Evolutionary conservation across 2,888 invertebrate species (phyloP), one percentile per base, ranked within the genome.

Genomic region (Rhamphomyia laevipes): DNA sequence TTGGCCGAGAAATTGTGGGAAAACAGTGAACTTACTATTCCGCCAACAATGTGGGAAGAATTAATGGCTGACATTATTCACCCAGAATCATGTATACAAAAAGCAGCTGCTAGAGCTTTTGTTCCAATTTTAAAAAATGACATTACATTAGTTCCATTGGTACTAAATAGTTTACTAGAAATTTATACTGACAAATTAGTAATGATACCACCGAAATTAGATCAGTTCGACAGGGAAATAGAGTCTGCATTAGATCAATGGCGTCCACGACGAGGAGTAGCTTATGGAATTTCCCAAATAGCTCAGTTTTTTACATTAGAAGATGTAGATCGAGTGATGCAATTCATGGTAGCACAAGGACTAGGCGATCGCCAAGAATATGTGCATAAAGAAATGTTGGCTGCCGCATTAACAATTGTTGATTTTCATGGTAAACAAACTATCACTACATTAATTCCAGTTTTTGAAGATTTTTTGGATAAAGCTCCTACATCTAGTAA

Each of bases 381-480:
- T 37, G 92, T 93, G 17, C 79, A 93, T 48, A 85, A 83, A 23
- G 84, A 89, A 67, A 96, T 99, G 95, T 75, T 95, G 50, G 83
- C 84, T 55, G 93, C 96, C 13, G 95, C 96, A n/a, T 78, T 94
- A 56, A 85, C 85, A 45, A 81, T 90, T 52, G 90, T 97, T 3
- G 88, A 94, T 64, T 73, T 86, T 48, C 95, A 97, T 70, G 97
- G 97, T 30, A 93, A 92, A 75, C 81, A 81, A 51, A 81, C 82
- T 1, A 77, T 84, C 13, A 76, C 80, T 59, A 84, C 81, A 51
- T 76, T 95, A 56, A 73, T 96, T 56, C 91, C 93, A 0, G 86
- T 94, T 18, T 94, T 96, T 71, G 94, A 96, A 69, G 81, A 87
- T 54, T 94, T 94, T 68, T 78, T 97, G 70, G 89, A 91, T 66